These are phyloP conservation scores for Tricholauxania praeusta DNA, from an alignment of 2,888 invertebrate species.

Conservation along the genomic window DNA sequence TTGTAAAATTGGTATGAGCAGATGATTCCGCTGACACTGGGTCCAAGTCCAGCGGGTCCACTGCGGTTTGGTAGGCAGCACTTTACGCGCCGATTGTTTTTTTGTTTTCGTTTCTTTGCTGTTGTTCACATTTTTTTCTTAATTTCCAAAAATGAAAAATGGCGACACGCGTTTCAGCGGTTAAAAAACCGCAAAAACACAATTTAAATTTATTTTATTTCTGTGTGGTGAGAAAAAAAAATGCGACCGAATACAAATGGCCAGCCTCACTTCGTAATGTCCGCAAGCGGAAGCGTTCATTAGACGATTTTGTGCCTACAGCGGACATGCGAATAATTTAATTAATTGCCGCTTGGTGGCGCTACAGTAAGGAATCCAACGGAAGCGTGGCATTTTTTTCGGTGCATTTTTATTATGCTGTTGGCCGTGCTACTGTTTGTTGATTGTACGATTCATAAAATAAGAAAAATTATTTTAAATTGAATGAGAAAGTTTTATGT, in stretches of 20 bases:
- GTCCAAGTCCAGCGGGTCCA: not conserved
- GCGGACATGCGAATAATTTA: conserved; percentile 48
- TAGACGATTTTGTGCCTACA: conserved; percentile 2
- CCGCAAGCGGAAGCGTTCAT: not conserved
- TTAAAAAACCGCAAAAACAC: conserved; percentile 40
- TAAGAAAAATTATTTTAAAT: not conserved
- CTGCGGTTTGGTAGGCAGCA: not conserved
- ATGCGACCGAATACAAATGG: not conserved
- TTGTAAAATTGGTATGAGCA: not conserved
- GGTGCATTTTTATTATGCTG: too few relatives aligned
- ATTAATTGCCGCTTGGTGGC: conserved; percentile 43
- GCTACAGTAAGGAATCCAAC: not conserved
- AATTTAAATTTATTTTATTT: conserved; percentile 36
- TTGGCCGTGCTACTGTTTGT: too few relatives aligned
- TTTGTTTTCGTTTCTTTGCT: not conserved
- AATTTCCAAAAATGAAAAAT: conserved; percentile 31
- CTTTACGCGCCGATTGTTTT: not conserved
- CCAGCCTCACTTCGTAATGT: not conserved
- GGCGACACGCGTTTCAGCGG: conserved; percentile 31
- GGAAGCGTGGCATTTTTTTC: too few relatives aligned
- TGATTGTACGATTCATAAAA: not conserved
- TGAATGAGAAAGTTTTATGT: conserved; percentile 1
- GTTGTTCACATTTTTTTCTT: not conserved
- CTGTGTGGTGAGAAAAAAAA: conserved; percentile 6
- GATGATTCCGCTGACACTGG: not conserved